Evolutionary conservation across 2,797 vertebrate genomes (phyloP), one percentile per base, ranked within the genome.

Genomic region (Cirrhinus mrigala): DNA sequence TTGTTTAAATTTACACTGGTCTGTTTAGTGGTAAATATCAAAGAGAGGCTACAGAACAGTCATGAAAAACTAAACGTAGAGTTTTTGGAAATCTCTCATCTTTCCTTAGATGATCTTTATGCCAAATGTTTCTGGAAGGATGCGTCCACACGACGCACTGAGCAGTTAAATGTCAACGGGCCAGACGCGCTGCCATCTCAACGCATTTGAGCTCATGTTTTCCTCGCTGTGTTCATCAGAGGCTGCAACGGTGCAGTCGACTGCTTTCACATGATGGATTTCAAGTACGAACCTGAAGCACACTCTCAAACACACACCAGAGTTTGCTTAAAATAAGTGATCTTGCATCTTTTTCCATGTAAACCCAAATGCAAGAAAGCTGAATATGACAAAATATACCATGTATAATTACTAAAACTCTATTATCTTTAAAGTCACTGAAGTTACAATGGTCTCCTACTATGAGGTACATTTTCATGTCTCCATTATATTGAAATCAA

Each of bases 81-180:
- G 33, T 50, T 54, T 60, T 62, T 79, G 40, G 10, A 77, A 75
- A 85, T 20, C 29, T 85, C 48, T 60, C 2, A 16, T 54, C 71
- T 86, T 56, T 33, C 18, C 58, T 66, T 82, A 15, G 73, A 33
- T 84, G 85, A 86, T 85, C 87, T 88, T 87, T 81, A 88, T 88
- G 84, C 78, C 86, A 78, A 86, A 83, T 91, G 73, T 90, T 93
- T 93, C 90, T 89, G 89, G 85, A 85, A 88, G 82, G 62, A 86
- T 83, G 90, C 88, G 29, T 91, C 79, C 33, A 78, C 86, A 90
- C 44, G 84, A 56, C 37, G 24, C 44, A 80, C 75, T 12, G 44
- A 86, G 82, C 46, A 76, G 90, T 82, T 87, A 92, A 94, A 94
- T 94, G 94, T 92, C 94, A 94, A 68, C 0, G 1, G 60, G 84